Evolutionary conservation across 2,888 invertebrate genomes (phyloP).

Genomic region (Spodoptera exigua): DNA sequence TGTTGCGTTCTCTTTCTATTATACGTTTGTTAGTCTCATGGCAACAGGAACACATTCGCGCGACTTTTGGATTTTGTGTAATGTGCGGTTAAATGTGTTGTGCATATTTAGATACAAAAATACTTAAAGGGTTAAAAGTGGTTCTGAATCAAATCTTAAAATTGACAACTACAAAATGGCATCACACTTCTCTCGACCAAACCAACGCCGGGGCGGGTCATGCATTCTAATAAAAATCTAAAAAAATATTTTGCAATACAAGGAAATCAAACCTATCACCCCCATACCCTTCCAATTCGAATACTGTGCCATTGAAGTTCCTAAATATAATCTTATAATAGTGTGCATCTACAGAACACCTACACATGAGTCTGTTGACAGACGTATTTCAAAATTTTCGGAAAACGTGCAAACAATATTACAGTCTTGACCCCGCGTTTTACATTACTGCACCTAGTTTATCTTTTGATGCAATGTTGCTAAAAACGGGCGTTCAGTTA

Average conservation of each 20-base stretch:
- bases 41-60: background rate
- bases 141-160: background rate
- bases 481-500: too few relatives aligned
- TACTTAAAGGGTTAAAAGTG: constrained; percentile 3
- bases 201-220: background rate
- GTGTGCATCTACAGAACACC: background rate
- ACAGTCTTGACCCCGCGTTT: too few relatives aligned
- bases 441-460: too few relatives aligned
- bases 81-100: constrained; percentile 10
- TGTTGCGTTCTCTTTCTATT: constrained; percentile 6
- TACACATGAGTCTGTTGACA: too few relatives aligned
- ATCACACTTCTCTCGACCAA: background rate
- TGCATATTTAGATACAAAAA: constrained; percentile 13
- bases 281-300: background rate
- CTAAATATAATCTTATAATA: background rate
- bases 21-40: constrained; percentile 1
- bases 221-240: background rate
- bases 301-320: background rate
- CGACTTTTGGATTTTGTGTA: constrained; percentile 8
- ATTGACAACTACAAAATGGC: background rate
- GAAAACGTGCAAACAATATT: too few relatives aligned
- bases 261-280: background rate
- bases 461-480: too few relatives aligned
- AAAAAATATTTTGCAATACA: background rate
- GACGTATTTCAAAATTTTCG: too few relatives aligned